phyloP scores from a whole-genome alignment of 1,140 invertebrate genomes.

The Drosophila subpulchrella region DNA sequence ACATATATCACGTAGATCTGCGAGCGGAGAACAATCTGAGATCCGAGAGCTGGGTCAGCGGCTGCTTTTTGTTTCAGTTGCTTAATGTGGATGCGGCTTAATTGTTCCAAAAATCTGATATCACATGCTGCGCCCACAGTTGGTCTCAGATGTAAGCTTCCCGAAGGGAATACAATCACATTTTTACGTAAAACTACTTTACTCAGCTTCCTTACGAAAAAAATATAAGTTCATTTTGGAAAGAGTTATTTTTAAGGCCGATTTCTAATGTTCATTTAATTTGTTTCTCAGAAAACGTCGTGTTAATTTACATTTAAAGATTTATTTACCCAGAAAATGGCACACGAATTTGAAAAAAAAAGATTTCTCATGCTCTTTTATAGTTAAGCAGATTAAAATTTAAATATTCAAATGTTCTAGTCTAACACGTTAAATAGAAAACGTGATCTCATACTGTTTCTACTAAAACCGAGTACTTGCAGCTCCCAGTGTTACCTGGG shows the following conservation, averaged over 20 bases:
- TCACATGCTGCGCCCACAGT: slow-evolving; percentile 1
- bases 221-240: no score
- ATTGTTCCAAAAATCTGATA: slow-evolving; percentile 39
- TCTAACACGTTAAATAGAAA: no score
- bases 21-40: slow-evolving; percentile 27
- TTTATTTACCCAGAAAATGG: neutral
- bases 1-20: slow-evolving; percentile 30
- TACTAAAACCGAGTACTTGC: neutral
- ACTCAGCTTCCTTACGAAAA: no score
- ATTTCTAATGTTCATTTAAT: neutral
- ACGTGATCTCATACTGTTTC: neutral
- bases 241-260: no score
- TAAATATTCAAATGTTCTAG: slow-evolving; percentile 7
- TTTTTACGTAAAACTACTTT: no score
- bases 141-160: neutral
- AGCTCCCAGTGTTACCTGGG: neutral
- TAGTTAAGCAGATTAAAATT: neutral
- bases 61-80: slow-evolving; percentile 21
- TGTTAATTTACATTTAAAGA: slow-evolving; percentile 1
- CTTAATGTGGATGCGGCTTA: slow-evolving; percentile 25
- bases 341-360: neutral
- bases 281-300: neutral
- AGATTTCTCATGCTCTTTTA: neutral
- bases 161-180: neutral
- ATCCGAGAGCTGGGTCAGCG: slow-evolving; percentile 28